Percentiles rank a stretch among this genome's conserved stretches.
phyloP scores from a whole-genome alignment of 2,797 vertebrate species.

The Anisognathus igniventris region DNA sequence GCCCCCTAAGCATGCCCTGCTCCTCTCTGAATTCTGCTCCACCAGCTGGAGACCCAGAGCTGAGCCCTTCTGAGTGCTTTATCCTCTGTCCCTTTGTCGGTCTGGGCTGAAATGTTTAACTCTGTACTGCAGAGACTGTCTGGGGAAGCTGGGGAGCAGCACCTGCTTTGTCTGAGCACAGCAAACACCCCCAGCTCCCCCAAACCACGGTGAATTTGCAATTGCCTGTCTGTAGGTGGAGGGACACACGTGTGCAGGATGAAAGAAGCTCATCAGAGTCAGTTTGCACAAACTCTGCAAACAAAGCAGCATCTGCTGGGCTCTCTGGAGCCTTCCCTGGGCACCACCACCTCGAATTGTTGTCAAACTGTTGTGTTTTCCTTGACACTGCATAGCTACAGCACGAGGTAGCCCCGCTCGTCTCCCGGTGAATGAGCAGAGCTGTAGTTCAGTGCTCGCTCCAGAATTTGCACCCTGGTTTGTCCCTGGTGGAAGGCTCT shows the following conservation, averaged over 20 bases:
- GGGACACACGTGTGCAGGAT: neutral
- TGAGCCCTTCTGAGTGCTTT: neutral
- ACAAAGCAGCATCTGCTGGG: neutral
- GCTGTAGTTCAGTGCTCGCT: neutral
- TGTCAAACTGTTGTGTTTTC: neutral
- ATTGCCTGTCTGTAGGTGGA: neutral
- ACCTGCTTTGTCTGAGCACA: neutral
- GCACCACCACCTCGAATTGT: neutral
- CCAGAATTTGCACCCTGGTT: neutral
- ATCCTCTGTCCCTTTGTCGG: neutral
- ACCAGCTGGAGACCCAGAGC: neutral
- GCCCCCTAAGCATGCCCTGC: neutral
- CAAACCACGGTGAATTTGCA: neutral
- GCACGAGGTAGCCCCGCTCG: neutral
- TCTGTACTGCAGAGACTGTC: neutral
- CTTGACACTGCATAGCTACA: neutral
- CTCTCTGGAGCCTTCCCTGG: neutral
- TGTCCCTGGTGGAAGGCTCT: neutral
- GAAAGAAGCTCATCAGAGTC: neutral
- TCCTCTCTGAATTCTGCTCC: neutral
- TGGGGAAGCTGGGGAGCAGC: neutral
- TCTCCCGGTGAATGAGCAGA: neutral
- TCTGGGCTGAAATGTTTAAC: neutral
- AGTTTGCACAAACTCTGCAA: neutral
- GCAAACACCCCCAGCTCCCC: neutral